Evolutionary conservation across 2,113 vertebrate genomes (phyloP).

Genomic region (Gymnorhina tibicen): DNA sequence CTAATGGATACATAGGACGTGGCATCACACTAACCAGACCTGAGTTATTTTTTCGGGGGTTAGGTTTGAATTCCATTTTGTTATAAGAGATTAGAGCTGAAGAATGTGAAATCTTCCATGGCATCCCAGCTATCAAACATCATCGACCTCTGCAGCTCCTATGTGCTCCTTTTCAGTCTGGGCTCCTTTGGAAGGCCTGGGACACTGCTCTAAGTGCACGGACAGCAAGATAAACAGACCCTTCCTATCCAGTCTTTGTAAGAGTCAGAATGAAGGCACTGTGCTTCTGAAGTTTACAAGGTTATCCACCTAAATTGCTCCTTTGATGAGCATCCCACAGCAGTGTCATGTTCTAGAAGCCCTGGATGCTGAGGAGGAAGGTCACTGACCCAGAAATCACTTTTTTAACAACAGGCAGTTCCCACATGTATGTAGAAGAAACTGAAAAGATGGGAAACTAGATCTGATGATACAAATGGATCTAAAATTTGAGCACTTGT

Average conservation of each 20-base stretch:
- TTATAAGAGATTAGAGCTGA: conserved; percentile 42
- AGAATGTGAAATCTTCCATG: conserved; percentile 29
- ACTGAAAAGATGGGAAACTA: not conserved
- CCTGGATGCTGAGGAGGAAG: not conserved
- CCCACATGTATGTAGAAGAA: not conserved
- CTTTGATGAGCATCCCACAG: not conserved
- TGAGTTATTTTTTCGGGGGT: not conserved
- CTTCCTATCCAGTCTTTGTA: not conserved
- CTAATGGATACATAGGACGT: not conserved
- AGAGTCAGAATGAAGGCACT: not conserved
- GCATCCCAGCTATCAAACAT: not conserved
- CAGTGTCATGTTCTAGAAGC: not conserved
- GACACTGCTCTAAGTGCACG: not conserved
- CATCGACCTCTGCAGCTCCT: not conserved
- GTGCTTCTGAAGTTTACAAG: not conserved
- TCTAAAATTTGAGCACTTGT: not conserved
- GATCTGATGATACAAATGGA: not conserved
- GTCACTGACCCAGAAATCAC: not conserved
- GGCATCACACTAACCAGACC: not conserved
- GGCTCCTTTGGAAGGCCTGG: not conserved
- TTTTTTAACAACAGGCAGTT: not conserved
- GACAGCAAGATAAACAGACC: not conserved
- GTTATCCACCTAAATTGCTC: not conserved
- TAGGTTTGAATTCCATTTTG: conserved; percentile 23
- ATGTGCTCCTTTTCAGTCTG: not conserved